Evolutionary conservation across 2,797 vertebrate genomes (phyloP).

Genomic region (Squalus acanthias): DNA sequence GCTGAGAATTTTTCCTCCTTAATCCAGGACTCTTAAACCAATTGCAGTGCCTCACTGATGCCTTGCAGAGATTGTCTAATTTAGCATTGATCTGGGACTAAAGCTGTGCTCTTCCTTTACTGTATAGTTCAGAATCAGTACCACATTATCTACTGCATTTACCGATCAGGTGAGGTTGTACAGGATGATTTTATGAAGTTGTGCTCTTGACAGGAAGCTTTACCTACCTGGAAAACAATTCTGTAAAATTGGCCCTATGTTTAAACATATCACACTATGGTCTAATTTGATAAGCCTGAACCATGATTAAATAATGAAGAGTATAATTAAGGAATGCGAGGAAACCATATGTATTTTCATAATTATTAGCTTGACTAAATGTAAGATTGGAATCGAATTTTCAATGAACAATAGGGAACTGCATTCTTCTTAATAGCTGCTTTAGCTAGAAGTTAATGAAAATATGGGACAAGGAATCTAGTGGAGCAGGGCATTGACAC

Average conservation of each 20-base stretch:
- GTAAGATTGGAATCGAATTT: neutral
- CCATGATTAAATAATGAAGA: neutral
- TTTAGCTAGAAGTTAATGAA: neutral
- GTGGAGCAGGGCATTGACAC: neutral
- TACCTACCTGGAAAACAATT: neutral
- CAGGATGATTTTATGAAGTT: too few species aligned
- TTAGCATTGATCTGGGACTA: neutral
- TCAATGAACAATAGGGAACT: conserved; percentile 1
- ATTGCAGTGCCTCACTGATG: neutral
- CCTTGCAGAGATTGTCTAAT: neutral
- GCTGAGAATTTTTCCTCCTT: neutral
- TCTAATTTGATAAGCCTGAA: neutral
- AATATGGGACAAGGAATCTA: neutral
- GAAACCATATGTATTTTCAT: neutral
- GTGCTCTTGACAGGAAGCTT: neutral
- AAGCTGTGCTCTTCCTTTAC: neutral
- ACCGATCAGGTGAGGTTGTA: neutral
- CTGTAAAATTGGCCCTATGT: neutral
- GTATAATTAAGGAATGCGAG: neutral
- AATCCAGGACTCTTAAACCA: neutral
- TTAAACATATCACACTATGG: neutral
- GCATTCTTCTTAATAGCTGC: neutral
- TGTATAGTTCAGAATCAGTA: neutral
- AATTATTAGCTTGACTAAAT: neutral
- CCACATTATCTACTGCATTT: neutral